These are phyloP conservation scores for Pachypanchax playfairii DNA, from an alignment of 2,113 vertebrate genomes.

Conservation along the genomic window DNA sequence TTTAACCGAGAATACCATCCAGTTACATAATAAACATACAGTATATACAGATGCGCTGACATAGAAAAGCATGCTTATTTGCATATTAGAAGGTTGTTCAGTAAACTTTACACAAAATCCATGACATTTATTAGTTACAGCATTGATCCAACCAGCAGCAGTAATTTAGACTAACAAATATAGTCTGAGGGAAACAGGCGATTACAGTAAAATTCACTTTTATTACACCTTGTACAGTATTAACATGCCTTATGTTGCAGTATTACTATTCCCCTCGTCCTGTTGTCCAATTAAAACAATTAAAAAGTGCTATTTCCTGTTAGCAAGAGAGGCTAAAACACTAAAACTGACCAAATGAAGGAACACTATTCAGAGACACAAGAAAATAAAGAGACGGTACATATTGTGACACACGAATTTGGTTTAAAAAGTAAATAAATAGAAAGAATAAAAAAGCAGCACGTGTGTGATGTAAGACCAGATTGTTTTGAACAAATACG, in stretches of 20 bases:
- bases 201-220: conserved; percentile 62
- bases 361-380: conserved; percentile 36
- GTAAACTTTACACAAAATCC: conserved; percentile 70
- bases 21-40: conserved; percentile 51
- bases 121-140: conserved; percentile 65
- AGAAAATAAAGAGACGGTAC: conserved; percentile 38
- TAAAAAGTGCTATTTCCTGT: conserved; percentile 33
- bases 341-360: conserved; percentile 35
- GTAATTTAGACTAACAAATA: conserved; percentile 60
- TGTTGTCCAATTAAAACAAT: conserved; percentile 20
- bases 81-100: conserved; percentile 73
- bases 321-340: conserved; percentile 29
- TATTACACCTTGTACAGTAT: conserved; percentile 75
- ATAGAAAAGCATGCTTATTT: conserved; percentile 75
- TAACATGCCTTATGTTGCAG: conserved; percentile 73
- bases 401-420: conserved; percentile 35
- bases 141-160: conserved; percentile 68
- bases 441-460: conserved; percentile 39
- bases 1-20: conserved; percentile 46
- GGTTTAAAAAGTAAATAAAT: too few relatives aligned
- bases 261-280: conserved; percentile 41
- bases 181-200: conserved; percentile 67
- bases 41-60: conserved; percentile 62
- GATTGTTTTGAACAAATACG: conserved; percentile 20
- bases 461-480: conserved; percentile 9